Percentiles rank a stretch among this genome's conserved stretches.
phyloP scores from a whole-genome alignment of 2,797 vertebrate genomes.

The Linurgus olivaceus region DNA sequence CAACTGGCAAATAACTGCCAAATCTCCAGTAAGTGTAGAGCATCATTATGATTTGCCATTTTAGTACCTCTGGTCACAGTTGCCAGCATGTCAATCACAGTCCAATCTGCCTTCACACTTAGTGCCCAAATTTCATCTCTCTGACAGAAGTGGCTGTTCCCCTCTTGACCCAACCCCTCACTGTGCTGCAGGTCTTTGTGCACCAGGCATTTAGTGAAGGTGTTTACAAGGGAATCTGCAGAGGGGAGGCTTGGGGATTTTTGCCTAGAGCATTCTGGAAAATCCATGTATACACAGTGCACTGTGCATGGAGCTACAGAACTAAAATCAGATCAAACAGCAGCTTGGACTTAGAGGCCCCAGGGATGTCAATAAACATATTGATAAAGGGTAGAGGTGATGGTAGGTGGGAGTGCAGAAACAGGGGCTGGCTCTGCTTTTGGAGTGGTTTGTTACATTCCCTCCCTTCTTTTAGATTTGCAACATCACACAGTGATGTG shows the following conservation, averaged over 20 bases:
- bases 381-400: not conserved
- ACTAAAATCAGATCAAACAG: not conserved
- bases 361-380: not conserved
- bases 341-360: not conserved
- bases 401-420: not conserved
- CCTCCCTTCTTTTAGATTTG: not conserved
- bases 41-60: not conserved
- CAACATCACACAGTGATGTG: not conserved
- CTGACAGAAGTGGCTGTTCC: not conserved
- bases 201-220: not conserved
- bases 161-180: not conserved
- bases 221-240: not conserved
- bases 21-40: not conserved
- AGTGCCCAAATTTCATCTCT: not conserved
- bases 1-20: not conserved
- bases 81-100: not conserved
- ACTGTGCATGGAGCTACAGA: not conserved
- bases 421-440: not conserved
- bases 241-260: not conserved
- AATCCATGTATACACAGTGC: not conserved
- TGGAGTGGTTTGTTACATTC: not conserved
- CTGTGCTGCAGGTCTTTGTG: not conserved
- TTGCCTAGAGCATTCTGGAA: not conserved
- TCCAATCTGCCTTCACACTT: not conserved
- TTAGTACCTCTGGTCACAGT: not conserved